Conservation (phyloP, 2,797 vertebrate genomes). For the Trachops cirrhosus region DNA sequence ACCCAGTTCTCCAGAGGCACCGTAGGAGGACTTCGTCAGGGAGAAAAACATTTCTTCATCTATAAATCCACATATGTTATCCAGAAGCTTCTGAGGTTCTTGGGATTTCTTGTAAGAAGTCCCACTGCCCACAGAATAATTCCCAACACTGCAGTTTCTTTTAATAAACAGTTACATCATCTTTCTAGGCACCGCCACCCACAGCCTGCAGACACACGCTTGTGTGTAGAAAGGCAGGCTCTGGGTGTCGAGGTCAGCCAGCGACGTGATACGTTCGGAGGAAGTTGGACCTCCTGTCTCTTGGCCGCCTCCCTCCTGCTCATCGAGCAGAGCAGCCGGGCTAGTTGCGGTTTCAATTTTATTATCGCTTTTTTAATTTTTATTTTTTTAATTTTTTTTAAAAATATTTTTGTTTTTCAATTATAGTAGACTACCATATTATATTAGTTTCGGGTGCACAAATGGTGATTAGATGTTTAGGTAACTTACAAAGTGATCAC, state of each 20-base stretch:
- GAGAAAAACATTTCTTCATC: background rate
- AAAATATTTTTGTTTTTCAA: background rate
- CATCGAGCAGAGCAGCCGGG: accelerated
- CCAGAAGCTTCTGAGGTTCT: slow-evolving; percentile 54
- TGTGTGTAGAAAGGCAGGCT: background rate
- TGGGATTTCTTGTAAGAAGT: slow-evolving; percentile 47
- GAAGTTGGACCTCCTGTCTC: background rate
- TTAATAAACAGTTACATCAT: slow-evolving; percentile 57
- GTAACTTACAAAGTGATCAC: background rate
- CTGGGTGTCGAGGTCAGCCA: background rate
- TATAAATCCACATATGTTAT: slow-evolving; percentile 47
- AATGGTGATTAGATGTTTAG: background rate
- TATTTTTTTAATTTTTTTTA: too few relatives aligned
- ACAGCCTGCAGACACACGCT: background rate
- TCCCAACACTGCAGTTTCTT: slow-evolving; percentile 18
- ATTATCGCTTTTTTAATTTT: background rate
- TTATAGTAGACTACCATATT: background rate
- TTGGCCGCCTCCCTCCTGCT: background rate
- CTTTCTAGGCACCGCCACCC: background rate
- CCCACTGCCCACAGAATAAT: background rate
- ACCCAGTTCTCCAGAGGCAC: background rate
- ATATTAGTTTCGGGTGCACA: background rate
- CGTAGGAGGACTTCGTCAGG: background rate
- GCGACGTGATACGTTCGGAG: accelerated
- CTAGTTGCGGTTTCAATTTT: background rate